A percentile compares a stretch with the other conserved stretches of the same genome.
Evolutionary conservation across 2,113 vertebrate species (phyloP).

Genomic region (Seriola dumerili): DNA sequence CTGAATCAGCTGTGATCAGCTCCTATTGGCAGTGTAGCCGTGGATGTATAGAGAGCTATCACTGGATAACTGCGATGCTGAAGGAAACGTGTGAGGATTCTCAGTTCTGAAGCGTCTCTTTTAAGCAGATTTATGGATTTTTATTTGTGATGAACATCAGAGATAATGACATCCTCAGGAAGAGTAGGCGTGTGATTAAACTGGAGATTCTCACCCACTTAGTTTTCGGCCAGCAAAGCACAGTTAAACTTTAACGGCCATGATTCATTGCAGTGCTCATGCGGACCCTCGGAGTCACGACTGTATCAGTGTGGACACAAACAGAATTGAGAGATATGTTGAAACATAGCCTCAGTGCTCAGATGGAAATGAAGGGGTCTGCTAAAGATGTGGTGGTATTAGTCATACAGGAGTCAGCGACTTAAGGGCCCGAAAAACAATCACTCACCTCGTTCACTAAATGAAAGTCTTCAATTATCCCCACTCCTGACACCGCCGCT

Average conservation of each 20-base stretch:
- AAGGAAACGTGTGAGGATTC: too few relatives aligned
- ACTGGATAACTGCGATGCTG: too few relatives aligned
- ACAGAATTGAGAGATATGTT: background rate
- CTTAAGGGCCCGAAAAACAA: background rate
- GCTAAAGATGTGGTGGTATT: background rate
- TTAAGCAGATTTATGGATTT: too few relatives aligned
- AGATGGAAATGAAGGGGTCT: constrained; percentile 1
- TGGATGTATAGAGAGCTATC: too few relatives aligned
- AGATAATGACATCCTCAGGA: too few relatives aligned
- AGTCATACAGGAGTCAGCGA: constrained; percentile 1
- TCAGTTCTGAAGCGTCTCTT: too few relatives aligned
- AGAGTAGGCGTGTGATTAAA: background rate
- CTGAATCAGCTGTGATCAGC: too few relatives aligned
- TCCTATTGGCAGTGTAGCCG: too few relatives aligned
- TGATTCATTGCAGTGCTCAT: constrained; percentile 3
- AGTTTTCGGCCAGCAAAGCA: background rate
- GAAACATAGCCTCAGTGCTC: background rate
- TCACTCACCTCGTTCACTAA: background rate
- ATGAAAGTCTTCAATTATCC: constrained; percentile 20
- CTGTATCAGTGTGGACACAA: background rate
- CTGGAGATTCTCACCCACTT: background rate
- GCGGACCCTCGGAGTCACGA: background rate
- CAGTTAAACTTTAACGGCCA: background rate
- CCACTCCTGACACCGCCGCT: background rate
- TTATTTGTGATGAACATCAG: too few relatives aligned